Base-by-base conservation (phyloP, 30 jellyfish, hydroid and myxozoan species). In the Aurelia coerulea region DNA sequence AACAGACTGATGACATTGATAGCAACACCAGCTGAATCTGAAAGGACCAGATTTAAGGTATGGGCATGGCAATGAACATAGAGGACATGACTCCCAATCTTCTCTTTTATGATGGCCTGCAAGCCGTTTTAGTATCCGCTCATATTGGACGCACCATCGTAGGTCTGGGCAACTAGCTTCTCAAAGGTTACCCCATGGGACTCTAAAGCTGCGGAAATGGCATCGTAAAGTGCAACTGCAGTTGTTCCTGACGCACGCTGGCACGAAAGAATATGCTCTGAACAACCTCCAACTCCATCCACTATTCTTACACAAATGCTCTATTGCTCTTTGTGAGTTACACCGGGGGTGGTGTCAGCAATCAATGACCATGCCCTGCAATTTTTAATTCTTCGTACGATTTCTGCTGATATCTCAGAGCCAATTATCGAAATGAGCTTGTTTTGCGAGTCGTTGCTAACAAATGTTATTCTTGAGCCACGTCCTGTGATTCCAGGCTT, bases 301-400 rank as follows among this genome's bases (percentile, higher is more conserved):
- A 41, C 73, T 15, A 58, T 58, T 12, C 68, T 58, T 3, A 74
- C 60, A 54, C 87, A 76, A 15, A 51, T 59, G 50, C 87, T 76
- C 39, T 52, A 76, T 50, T 54, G 85, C 19, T 74, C 85, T 51
- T 52, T 53, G 75, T 76, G 75, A 34, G 62, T 62, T 34, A 76
- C 87, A 62, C 54, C 87, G 7, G 76, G 75, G 10, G 87, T 76
- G 35, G 87, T 76, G 58, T 76, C 87, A 15, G 68, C 68, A 58
- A 58, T 58, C 31, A 58, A 58, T 58, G 68, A 58, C 31, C 68
- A 58, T 58, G 68, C 68, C 18, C 68, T 13, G 68, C 31, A 58
- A 2, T 58, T 58, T 13, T 18, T 2, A 58, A 58, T 58, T 8
- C 68, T 13, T 13, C 31, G 29, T 58, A 13, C 31, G 31, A 50